These are phyloP conservation scores for Harpegnathos saltator DNA, from an alignment of 1,140 invertebrate species.

Conservation along the genomic window DNA sequence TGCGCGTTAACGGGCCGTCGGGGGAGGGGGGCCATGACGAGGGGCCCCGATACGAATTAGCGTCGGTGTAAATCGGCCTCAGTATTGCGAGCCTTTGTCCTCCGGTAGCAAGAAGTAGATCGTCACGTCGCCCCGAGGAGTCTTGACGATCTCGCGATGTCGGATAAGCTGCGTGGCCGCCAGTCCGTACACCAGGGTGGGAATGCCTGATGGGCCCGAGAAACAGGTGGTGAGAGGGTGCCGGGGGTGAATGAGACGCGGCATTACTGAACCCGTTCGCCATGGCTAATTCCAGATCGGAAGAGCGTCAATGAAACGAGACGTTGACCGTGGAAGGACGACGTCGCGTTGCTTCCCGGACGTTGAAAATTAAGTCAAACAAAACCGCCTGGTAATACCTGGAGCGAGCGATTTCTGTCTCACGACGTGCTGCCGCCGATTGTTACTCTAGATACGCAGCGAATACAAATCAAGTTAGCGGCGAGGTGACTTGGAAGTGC, in stretches of 20 bases:
- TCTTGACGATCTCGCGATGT: conserved; percentile 92
- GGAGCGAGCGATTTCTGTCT: conserved; percentile 29
- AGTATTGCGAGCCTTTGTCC: conserved; percentile 92
- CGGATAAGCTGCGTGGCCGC: conserved; percentile 93
- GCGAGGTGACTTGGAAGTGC: not conserved
- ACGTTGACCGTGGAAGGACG: conserved; percentile 47
- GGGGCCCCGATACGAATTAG: conserved; percentile 7
- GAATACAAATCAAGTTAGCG: conserved; percentile 38
- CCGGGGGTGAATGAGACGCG: not conserved
- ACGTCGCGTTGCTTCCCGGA: conserved; percentile 20
- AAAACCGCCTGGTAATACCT: conserved; percentile 16
- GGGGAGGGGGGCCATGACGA: not conserved
- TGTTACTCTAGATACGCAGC: conserved; percentile 26
- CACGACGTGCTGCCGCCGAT: conserved; percentile 27
- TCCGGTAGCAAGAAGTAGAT: conserved; percentile 96
- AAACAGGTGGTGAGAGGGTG: conserved; percentile 56
- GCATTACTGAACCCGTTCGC: conserved; percentile 29
- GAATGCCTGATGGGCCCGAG: conserved; percentile 89
- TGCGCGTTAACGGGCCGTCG: conserved; percentile 10
- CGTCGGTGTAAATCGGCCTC: conserved; percentile 63
- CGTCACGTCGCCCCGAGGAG: conserved; percentile 90
- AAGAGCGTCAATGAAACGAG: conserved; percentile 57
- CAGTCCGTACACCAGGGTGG: conserved; percentile 95
- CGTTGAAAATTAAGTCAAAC: conserved; percentile 31
- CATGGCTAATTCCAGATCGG: conserved; percentile 50